Evolutionary conservation across 2,797 vertebrate genomes (phyloP).

Genomic region (Manis crassicaudata): DNA sequence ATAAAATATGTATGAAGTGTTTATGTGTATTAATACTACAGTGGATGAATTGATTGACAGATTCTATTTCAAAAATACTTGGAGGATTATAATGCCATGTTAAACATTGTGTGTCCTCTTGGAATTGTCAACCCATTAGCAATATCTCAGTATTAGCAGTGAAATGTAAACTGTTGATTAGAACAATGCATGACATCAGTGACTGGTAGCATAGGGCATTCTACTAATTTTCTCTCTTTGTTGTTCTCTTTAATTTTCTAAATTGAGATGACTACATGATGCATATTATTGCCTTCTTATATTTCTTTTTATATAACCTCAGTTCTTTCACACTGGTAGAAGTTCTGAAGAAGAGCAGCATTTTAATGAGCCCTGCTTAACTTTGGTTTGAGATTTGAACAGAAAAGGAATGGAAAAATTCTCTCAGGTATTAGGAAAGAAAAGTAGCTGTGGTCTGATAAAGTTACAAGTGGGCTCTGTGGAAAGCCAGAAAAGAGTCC

Average conservation of each 20-base stretch:
- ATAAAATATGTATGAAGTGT: not conserved
- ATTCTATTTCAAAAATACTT: conserved; percentile 25
- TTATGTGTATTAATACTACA: not conserved
- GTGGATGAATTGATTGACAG: not conserved
- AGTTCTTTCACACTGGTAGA: not conserved
- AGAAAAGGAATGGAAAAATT: conserved; percentile 9
- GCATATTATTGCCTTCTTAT: conserved; percentile 3
- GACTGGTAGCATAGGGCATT: not conserved
- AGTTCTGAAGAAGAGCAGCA: conserved; percentile 7
- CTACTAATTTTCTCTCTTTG: not conserved
- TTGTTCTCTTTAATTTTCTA: conserved; percentile 32
- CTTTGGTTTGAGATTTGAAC: not conserved
- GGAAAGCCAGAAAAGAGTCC: not conserved
- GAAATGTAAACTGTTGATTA: not conserved
- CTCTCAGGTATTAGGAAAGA: not conserved
- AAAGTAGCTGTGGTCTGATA: not conserved
- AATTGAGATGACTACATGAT: not conserved
- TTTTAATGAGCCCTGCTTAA: conserved; percentile 25
- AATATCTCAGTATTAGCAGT: not conserved
- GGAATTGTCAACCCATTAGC: not conserved
- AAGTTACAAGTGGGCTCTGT: not conserved
- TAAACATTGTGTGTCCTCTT: not conserved
- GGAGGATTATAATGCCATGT: not conserved
- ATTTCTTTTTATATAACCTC: not conserved
- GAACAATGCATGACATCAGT: not conserved